Evolutionary conservation across 2,888 invertebrate species (phyloP), one percentile per base, ranked within the genome.

Genomic region (Glyphotaelius pellucidus): DNA sequence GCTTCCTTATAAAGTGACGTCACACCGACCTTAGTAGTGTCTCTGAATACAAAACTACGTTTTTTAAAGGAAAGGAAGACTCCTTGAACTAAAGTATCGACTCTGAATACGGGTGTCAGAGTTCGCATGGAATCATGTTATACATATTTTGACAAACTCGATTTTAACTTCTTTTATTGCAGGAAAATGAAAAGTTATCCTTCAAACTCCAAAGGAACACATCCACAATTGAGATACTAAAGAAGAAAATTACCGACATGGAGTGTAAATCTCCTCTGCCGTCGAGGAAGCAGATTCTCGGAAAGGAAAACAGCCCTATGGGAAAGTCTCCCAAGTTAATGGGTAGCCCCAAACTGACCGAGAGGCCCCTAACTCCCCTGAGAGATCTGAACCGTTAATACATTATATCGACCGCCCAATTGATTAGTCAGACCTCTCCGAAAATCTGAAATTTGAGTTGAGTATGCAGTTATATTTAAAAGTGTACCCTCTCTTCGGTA

Each of bases 241-340:
- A 94, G 92, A 94, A 94, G 83, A 95, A 92, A 80, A 85, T n/a
- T 9, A 67, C 79, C 0, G 92, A 92, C 9, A 52, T 25, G 11
- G 89, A 47, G 19, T 52, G 67, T 79, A 95, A 93, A 93, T 94
- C 84, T 92, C 94, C n/a, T 93, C 94, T 38, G 47, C 94, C 52
- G 94, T 94, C 47, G 94, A 94, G 94, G 94, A 94, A 30, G 94
- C 95, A 81, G 95, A 95, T 89, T 94, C 95, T 94, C 90, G 95
- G 96, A 90, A 96, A 96, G 94, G 96, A 96, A 94, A 96, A 96
- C 94, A 95, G 95, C 93, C 95, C 95, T 0, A 80, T 92, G 15
- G 95, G 94, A 84, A 94, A 95, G 89, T 94, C 95, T 38, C 91
- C 95, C 9, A 95, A 94, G 90, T 94, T 94, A 15, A 94, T 94